Conservation (phyloP, 30 jellyfish, hydroid and myxozoan species). For the Aurelia sp. region DNA sequence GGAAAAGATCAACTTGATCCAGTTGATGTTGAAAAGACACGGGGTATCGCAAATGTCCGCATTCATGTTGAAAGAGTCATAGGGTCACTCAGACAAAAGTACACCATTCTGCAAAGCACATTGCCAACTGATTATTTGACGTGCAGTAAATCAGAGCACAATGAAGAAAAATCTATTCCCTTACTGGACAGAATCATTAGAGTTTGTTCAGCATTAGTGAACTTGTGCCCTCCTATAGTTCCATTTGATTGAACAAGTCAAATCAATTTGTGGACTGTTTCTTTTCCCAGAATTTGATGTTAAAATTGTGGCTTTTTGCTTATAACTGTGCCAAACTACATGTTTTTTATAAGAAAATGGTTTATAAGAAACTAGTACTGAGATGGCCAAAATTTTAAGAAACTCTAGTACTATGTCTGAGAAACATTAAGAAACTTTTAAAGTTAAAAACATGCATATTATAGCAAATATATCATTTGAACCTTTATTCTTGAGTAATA, state of each 20-base stretch:
- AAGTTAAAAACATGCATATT: too few species aligned
- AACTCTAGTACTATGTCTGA: too few species aligned
- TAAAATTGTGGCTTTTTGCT: too few species aligned
- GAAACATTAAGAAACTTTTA: too few species aligned
- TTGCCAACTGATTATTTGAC: slow-evolving; percentile 2
- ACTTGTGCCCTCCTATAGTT: slow-evolving; percentile 22
- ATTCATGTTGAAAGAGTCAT: slow-evolving; percentile 37
- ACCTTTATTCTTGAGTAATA: too few species aligned
- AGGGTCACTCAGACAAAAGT: slow-evolving; percentile 29
- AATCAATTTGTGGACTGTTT: background rate
- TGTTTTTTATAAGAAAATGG: too few species aligned
- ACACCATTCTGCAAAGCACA: slow-evolving; percentile 22
- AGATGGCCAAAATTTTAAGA: too few species aligned
- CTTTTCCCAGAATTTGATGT: slow-evolving; percentile 4
- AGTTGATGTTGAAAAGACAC: slow-evolving; percentile 36
- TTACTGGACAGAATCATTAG: slow-evolving; percentile 18
- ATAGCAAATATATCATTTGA: too few species aligned
- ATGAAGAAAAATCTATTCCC: slow-evolving; percentile 16
- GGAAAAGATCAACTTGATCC: slow-evolving; percentile 63
- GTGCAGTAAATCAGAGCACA: slow-evolving; percentile 4
- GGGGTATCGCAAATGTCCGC: slow-evolving; percentile 47
- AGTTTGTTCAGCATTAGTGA: slow-evolving; percentile 34
- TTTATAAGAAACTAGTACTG: too few species aligned
- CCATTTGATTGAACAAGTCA: slow-evolving; percentile 1
- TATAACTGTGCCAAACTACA: too few species aligned